Base-by-base conservation (phyloP, 2,113 vertebrate species). In the Hypomesus transpacificus region DNA sequence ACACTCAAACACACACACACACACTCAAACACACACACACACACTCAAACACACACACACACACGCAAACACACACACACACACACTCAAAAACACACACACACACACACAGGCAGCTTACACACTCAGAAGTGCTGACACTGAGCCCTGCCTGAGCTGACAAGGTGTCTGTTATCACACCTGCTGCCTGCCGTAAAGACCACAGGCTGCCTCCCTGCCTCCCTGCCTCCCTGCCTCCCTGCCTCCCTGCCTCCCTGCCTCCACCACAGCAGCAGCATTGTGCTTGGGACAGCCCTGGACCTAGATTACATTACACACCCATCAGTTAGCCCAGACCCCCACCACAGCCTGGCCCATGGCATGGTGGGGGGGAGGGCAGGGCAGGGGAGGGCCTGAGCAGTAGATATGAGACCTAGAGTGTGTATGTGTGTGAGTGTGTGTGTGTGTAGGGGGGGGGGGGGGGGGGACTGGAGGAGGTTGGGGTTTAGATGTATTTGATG, bases 181-280 rank as follows among this genome's bases (percentile, higher is more conserved):
- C 91, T 93, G 90, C 87, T 90, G 80, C 73, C 53, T 77, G 73
- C 69, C 82, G 83, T 89, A 89, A 90, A 87, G 85, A 86, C 84
- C 17, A 3, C 85, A 88, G 85, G 80, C 84, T 83, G 86, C 81
- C 83, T 88, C 82, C 82, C 63, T 28, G 53, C 7, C 31, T 34
- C 31, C 21, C 9, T 50, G 28, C 73, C 66, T 83, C 80, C 82
- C n/a, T n/a, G n/a, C n/a, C n/a, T n/a, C n/a, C n/a, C 84, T 83
- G 86, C 81, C 83, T 88, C 82, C 82, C 63, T 28, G 53, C 7
- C 31, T 34, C 31, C 21, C 9, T 50, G 28, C 73, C 66, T 83
- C 80, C 82, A 69, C 83, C 72, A 91, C 89, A 91, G 90, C 84
- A 74, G 68, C 56, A 80, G 83, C 79, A 86, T 89, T 92, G 89